Percentiles rank a stretch among this genome's conserved stretches.
phyloP scores from a whole-genome alignment of 1,140 invertebrate species.

The Drosophila prosaltans region DNA sequence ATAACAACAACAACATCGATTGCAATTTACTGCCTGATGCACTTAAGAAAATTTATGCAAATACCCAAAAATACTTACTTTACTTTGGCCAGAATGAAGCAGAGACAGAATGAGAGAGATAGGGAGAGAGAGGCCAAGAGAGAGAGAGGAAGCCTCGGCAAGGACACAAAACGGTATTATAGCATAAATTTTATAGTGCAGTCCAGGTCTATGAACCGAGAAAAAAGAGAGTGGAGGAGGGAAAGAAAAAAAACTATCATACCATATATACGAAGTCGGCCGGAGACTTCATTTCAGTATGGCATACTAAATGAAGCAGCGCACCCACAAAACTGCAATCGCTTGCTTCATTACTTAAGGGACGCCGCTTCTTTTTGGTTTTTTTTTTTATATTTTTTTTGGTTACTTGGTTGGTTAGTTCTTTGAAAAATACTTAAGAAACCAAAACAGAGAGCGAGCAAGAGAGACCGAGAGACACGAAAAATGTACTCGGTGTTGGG shows the following conservation, averaged over 20 bases:
- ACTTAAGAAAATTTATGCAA: conserved; percentile 83
- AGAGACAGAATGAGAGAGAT: not conserved
- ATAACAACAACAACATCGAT: conserved; percentile 77
- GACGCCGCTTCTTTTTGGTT: conserved; percentile 10
- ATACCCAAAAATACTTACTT: conserved; percentile 82
- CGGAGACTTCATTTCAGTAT: not conserved
- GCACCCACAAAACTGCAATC: conserved; percentile 72
- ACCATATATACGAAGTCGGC: conserved; percentile 10
- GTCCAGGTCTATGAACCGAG: conserved; percentile 69
- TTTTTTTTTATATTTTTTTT: conserved; percentile 29
- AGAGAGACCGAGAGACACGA: conserved; percentile 23
- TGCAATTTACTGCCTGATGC: conserved; percentile 82
- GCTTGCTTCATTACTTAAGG: conserved; percentile 74
- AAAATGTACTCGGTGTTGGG: conserved; percentile 18
- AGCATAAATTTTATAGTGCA: conserved; percentile 81
- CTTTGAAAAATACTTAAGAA: conserved; percentile 76
- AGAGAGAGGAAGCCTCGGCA: conserved; percentile 53
- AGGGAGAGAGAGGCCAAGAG: not conserved
- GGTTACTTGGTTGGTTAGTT: conserved; percentile 3
- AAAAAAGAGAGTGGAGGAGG: no score
- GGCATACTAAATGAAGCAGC: conserved; percentile 79
- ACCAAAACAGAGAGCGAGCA: not conserved
- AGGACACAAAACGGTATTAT: conserved; percentile 70
- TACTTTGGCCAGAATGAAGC: conserved; percentile 41
- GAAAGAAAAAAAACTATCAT: conserved; percentile 4